Conservation (phyloP, 2,113 vertebrate species). For the Nicator chloris region DNA sequence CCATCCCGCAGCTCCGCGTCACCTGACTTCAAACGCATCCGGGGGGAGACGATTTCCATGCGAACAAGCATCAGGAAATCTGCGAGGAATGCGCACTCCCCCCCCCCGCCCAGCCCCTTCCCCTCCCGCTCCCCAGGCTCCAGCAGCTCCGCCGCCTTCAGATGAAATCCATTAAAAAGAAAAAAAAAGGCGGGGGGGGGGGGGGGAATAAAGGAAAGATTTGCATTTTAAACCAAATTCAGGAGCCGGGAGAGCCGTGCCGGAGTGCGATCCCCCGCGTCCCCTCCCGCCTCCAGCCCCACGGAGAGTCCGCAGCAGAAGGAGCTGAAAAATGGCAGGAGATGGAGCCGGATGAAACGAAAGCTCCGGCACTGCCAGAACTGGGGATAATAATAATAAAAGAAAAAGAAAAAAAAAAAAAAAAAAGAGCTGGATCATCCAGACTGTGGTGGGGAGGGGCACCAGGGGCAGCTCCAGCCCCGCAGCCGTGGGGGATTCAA, state of each 20-base stretch:
- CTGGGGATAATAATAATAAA: background rate
- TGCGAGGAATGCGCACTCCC: background rate
- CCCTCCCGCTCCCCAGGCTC: background rate
- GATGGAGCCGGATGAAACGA: constrained; percentile 12
- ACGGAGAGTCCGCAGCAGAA: background rate
- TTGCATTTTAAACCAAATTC: constrained; percentile 42
- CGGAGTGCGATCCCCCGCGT: background rate
- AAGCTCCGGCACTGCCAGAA: background rate
- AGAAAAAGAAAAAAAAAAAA: background rate
- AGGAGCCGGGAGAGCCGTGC: background rate
- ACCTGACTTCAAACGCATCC: constrained; percentile 3
- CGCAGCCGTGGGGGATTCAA: background rate
- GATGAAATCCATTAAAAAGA: background rate
- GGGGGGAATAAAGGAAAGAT: background rate
- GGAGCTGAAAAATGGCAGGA: constrained; percentile 17
- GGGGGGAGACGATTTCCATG: background rate
- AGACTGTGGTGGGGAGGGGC: background rate
- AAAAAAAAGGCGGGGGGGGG: background rate
- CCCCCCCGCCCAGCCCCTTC: background rate
- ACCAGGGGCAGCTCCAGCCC: background rate
- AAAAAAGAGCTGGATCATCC: background rate
- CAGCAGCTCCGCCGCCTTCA: background rate
- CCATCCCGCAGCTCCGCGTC: background rate
- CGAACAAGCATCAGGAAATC: background rate
- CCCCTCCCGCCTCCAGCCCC: background rate